phyloP scores from a whole-genome alignment of 2,113 vertebrate genomes.

The Nyctereutes procyonoides region DNA sequence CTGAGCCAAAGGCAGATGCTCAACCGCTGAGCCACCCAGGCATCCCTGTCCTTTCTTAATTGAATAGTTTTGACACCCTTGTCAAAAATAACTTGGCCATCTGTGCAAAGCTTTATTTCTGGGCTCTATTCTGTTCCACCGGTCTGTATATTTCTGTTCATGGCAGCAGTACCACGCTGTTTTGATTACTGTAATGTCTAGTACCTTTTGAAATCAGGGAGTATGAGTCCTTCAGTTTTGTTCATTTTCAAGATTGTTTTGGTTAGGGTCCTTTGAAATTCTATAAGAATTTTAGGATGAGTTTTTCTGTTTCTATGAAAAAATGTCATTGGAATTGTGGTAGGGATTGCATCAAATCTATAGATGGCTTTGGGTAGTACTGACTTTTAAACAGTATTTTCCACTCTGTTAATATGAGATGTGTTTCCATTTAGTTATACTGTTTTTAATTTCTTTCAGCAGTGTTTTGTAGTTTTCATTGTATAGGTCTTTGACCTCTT shows the following conservation, averaged over 20 bases:
- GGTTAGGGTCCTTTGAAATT: not conserved
- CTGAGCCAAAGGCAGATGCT: no score
- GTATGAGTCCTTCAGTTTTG: not conserved
- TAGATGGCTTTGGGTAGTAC: not conserved
- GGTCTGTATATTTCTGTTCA: not conserved
- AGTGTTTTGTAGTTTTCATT: not conserved
- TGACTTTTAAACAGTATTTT: conserved; percentile 10
- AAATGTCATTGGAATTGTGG: not conserved
- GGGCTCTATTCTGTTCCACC: not conserved
- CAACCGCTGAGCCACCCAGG: no score
- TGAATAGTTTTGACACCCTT: not conserved
- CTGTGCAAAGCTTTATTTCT: not conserved
- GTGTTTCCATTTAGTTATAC: not conserved
- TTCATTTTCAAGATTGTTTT: not conserved
- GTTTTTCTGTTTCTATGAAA: not conserved
- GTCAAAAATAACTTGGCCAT: not conserved
- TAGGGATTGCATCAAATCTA: not conserved
- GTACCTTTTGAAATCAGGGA: not conserved
- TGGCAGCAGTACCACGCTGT: not conserved
- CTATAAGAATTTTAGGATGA: not conserved
- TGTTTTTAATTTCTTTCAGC: conserved; percentile 6
- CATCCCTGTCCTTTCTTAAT: not conserved
- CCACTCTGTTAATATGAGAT: not conserved
- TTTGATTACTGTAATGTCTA: not conserved
- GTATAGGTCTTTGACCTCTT: not conserved